Evolutionary conservation across 2,113 vertebrate genomes (phyloP).

Genomic region (Thymallus thymallus): DNA sequence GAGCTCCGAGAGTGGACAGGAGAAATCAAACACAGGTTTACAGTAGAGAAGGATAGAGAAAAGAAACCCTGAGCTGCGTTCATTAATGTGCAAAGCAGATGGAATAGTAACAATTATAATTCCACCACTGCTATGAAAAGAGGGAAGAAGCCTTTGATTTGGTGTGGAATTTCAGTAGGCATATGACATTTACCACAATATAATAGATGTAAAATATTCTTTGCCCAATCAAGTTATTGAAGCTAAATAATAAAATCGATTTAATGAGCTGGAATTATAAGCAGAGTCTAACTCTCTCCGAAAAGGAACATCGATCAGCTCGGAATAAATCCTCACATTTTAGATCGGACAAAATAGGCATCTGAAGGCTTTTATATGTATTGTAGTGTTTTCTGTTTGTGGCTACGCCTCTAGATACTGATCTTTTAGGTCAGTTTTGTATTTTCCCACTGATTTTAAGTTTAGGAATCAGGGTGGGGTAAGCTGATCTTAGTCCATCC

Average conservation of each 20-base stretch:
- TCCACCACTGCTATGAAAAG: no score
- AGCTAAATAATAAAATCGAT: slow-evolving; percentile 55
- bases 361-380: no score
- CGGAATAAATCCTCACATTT: slow-evolving; percentile 44
- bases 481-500: no score
- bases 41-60: slow-evolving; percentile 41
- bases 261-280: slow-evolving; percentile 57
- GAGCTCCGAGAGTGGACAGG: slow-evolving; percentile 35
- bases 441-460: no score
- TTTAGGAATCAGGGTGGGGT: no score
- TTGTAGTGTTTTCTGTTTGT: no score
- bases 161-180: slow-evolving; percentile 35
- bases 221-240: slow-evolving; percentile 45
- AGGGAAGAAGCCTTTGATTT: no score
- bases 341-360: no score
- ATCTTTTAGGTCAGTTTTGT: no score
- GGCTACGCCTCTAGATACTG: no score
- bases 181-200: slow-evolving; percentile 40
- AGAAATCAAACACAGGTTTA: slow-evolving; percentile 70
- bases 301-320: slow-evolving; percentile 54
- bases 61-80: slow-evolving; percentile 54
- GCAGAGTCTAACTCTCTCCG: slow-evolving; percentile 40
- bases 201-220: slow-evolving; percentile 57
- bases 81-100: slow-evolving; percentile 68
- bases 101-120: slow-evolving; percentile 33